phyloP scores from a whole-genome alignment of 2,888 invertebrate species.

The Thalpophila matura region DNA sequence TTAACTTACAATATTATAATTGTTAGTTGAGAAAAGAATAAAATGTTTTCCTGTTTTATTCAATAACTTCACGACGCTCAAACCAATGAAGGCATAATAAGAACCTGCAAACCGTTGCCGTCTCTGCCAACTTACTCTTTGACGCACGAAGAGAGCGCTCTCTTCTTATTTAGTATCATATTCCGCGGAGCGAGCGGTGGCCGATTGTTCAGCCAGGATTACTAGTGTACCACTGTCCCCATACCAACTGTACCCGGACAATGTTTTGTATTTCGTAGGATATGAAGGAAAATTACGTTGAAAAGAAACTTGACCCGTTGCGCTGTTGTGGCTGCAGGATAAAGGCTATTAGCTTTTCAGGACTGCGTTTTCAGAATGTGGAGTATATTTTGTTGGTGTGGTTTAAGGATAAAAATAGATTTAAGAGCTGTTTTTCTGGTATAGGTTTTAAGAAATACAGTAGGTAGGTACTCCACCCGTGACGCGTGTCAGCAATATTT shows the following conservation, averaged over 20 bases:
- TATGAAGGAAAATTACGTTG: slow-evolving; percentile 51
- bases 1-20: too few species aligned
- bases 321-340: slow-evolving; percentile 29
- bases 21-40: too few species aligned
- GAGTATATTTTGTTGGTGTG: not conserved
- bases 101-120: not conserved
- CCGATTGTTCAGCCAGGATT: slow-evolving; percentile 74
- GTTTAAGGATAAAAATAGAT: not conserved
- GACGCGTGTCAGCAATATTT: too few species aligned
- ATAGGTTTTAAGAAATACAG: too few species aligned
- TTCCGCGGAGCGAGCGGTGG: slow-evolving; percentile 65
- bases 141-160: slow-evolving; percentile 56
- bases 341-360: slow-evolving; percentile 26
- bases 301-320: slow-evolving; percentile 52
- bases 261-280: slow-evolving; percentile 55
- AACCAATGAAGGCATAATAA: slow-evolving; percentile 10
- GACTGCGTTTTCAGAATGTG: slow-evolving; percentile 18
- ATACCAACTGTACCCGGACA: slow-evolving; percentile 39
- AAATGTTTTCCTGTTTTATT: too few species aligned
- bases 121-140: slow-evolving; percentile 60
- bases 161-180: slow-evolving; percentile 77
- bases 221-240: slow-evolving; percentile 60
- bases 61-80: not conserved
- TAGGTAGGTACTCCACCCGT: too few species aligned
- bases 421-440: not conserved